Base-by-base conservation (phyloP, 2,888 invertebrate genomes). In the Apotomis capreana region DNA sequence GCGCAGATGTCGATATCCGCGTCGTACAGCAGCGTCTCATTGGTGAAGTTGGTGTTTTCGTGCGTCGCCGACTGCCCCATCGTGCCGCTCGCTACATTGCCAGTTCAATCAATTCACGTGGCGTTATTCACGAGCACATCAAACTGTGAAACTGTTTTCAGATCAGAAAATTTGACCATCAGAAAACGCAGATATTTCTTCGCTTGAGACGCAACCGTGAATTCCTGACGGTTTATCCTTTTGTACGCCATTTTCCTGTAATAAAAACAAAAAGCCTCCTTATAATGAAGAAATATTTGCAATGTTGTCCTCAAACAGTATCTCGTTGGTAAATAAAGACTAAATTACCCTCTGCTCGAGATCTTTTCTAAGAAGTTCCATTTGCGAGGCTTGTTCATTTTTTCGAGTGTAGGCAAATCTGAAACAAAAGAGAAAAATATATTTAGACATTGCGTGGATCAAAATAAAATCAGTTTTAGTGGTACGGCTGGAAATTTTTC, bases 11-110 rank as follows among this genome's bases (percentile, higher is more conserved):
- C 94, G 89, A 82, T 94, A 81, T 87, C 86, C 75, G 84, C 79
- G 44, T 88, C 86, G 74, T 83, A 85, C 54, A 82, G 75, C 68
- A 88, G 88, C 40, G 88, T 84, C 70, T 85, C 87, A 82, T 92
- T 92, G 70, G 89, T 89, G 70, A 82, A 84, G 80, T 91, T 92
- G 64, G 83, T 80, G 75, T 83, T 82, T 70, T 84, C 83, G 75
- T 86, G 85, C 77, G 89, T 90, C 75, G 85, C 85, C 74, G 87
- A 82, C 80, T 91, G 91, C 77, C 90, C 92, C 92, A 93, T 93
- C 82, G 84, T 90, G 81, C 51, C 73, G 9, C 73, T 75, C 61
- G 74, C 85, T 87, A 88, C 87, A 88, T 91, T 49, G 55, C 70
- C 69, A 55, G 64, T 63, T 9, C 60, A 74, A 54, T 10, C 10